Percentiles rank a stretch among this genome's conserved stretches.
These are phyloP conservation scores for Drosophila merina DNA, from an alignment of 2,888 invertebrate genomes.

Conservation along the genomic window DNA sequence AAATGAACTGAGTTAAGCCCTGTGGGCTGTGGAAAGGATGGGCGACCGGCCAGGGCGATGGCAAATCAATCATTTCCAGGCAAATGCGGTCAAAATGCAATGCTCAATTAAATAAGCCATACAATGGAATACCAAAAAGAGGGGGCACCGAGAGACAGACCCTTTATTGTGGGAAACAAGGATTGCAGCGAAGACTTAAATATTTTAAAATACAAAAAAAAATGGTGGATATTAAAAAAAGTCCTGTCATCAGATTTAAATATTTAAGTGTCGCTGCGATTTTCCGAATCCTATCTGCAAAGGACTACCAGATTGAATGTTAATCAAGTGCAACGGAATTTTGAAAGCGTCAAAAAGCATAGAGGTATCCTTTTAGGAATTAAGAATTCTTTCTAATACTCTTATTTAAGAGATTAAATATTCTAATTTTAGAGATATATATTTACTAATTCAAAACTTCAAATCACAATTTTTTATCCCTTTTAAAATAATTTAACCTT, in stretches of 20 bases:
- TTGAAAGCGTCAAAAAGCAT: slow-evolving; percentile 20
- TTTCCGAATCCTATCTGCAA: slow-evolving; percentile 11
- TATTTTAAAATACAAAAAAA: slow-evolving; percentile 1
- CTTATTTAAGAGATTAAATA: background rate
- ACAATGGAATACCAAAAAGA: slow-evolving; percentile 18
- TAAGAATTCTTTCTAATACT: background rate
- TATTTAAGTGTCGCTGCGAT: slow-evolving; percentile 6
- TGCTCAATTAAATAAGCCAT: slow-evolving; percentile 47
- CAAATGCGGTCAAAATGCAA: slow-evolving; percentile 44
- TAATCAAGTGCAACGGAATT: slow-evolving; percentile 25
- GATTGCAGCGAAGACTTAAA: slow-evolving; percentile 9
- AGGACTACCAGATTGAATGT: slow-evolving; percentile 19
- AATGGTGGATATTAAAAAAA: slow-evolving; percentile 10
- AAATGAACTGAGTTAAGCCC: slow-evolving; percentile 47
- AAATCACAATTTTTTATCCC: background rate
- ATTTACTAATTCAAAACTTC: too few relatives aligned
- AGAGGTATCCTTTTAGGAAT: too few relatives aligned
- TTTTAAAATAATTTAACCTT: background rate
- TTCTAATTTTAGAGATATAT: too few relatives aligned
- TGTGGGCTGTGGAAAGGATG: slow-evolving; percentile 19
- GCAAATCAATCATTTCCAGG: slow-evolving; percentile 58
- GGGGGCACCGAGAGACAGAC: background rate
- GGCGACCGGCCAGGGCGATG: slow-evolving; percentile 5
- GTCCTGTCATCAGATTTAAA: background rate
- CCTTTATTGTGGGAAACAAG: slow-evolving; percentile 22